These are phyloP conservation scores for Synanceia verrucosa DNA, from an alignment of 2,797 vertebrate species.

Conservation along the genomic window DNA sequence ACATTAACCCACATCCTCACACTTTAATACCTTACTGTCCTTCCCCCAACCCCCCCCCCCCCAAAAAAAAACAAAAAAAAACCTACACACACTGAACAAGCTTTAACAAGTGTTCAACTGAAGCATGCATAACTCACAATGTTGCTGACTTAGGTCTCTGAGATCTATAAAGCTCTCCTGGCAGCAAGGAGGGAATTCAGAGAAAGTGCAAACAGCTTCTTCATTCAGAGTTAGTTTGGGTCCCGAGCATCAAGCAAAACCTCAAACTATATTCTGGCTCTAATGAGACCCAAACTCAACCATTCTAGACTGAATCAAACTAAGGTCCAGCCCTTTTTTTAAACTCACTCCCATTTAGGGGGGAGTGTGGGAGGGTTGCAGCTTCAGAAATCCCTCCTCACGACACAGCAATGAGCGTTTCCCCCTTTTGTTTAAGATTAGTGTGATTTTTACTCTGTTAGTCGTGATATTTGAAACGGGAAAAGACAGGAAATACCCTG, in stretches of 20 bases:
- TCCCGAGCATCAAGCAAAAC: constrained; percentile 28
- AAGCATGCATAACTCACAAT: constrained; percentile 66
- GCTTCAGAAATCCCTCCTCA: constrained; percentile 17
- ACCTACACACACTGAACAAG: constrained; percentile 45
- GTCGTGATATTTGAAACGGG: background rate
- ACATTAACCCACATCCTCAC: background rate
- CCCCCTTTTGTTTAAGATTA: too few species aligned
- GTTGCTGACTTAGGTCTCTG: constrained; percentile 51
- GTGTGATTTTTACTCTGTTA: constrained; percentile 8
- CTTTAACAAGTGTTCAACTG: constrained; percentile 53
- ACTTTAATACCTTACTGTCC: constrained; percentile 14
- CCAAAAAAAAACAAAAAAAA: background rate
- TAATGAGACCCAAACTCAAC: constrained; percentile 48
- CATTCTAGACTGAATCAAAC: constrained; percentile 52
- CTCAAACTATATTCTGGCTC: constrained; percentile 21
- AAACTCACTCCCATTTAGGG: constrained; percentile 61
- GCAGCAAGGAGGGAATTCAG: background rate
- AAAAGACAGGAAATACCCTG: background rate
- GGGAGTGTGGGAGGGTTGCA: constrained; percentile 51
- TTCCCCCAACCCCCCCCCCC: too few species aligned
- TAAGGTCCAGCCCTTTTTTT: constrained; percentile 61
- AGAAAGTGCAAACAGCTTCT: constrained; percentile 39
- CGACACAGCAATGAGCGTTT: constrained; percentile 14
- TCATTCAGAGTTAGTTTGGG: constrained; percentile 38
- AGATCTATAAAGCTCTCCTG: constrained; percentile 14